Conservation (phyloP, 2,797 vertebrate species). For the Lindbergichthys nudifrons region DNA sequence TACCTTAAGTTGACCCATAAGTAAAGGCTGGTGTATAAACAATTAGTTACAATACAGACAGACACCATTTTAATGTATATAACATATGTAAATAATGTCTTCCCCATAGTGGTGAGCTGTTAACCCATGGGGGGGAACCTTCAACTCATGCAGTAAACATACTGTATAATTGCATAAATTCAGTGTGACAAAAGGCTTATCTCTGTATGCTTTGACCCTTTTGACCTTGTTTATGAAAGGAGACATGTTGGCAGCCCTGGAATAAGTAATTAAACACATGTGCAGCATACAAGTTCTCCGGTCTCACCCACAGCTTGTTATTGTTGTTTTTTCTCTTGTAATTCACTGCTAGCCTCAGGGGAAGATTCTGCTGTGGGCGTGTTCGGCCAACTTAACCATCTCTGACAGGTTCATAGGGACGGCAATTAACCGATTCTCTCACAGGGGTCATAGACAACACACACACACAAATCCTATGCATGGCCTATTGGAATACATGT, state of each 20-base stretch:
- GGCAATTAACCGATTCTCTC: constrained; percentile 70
- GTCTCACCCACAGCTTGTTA: constrained; percentile 14
- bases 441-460: constrained; percentile 23
- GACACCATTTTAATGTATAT: not conserved
- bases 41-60: not conserved
- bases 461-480: constrained; percentile 4
- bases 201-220: not conserved
- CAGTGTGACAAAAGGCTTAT: not conserved
- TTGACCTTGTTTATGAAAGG: not conserved
- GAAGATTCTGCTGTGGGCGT: constrained; percentile 47
- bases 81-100: not conserved
- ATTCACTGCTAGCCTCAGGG: constrained; percentile 50
- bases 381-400: constrained; percentile 61
- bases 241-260: not conserved
- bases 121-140: not conserved
- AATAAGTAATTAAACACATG: not conserved
- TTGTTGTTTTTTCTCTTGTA: constrained; percentile 46
- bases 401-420: constrained; percentile 55
- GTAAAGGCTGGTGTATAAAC: not conserved
- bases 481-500: constrained; percentile 38
- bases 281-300: not conserved
- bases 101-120: not conserved
- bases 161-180: not conserved
- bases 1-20: not conserved
- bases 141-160: not conserved